A percentile compares a stretch with the other conserved stretches of the same genome.
Evolutionary conservation across 1,140 invertebrate species (phyloP).

Genomic region (Leucophenga varia): DNA sequence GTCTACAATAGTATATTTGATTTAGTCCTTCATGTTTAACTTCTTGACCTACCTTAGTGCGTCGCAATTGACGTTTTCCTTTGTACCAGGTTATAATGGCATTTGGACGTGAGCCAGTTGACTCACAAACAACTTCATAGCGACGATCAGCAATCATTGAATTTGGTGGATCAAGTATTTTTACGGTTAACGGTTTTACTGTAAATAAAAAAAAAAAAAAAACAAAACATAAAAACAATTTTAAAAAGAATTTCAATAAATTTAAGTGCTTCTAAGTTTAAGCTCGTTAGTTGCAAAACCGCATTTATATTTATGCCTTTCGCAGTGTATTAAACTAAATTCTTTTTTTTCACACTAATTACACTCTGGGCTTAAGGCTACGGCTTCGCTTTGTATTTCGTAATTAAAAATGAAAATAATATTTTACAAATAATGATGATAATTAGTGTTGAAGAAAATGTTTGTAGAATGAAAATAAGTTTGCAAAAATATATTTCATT

Average conservation of each 20-base stretch:
- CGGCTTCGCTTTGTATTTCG: too few relatives aligned
- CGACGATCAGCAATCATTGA: slow-evolving; percentile 72
- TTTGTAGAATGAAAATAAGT: slow-evolving; percentile 14
- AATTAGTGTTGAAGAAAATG: slow-evolving; percentile 14
- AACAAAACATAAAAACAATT: slow-evolving; percentile 2
- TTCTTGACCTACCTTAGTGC: slow-evolving; percentile 70
- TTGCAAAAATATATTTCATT: too few relatives aligned
- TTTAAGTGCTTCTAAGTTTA: too few relatives aligned
- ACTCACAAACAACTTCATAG: slow-evolving; percentile 79
- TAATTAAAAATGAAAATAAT: slow-evolving; percentile 1
- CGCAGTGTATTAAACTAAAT: too few relatives aligned
- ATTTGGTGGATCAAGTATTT: slow-evolving; percentile 65
- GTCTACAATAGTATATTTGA: too few relatives aligned
- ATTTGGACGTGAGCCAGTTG: slow-evolving; percentile 78
- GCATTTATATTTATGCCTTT: too few relatives aligned
- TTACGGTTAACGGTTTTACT: slow-evolving; percentile 80
- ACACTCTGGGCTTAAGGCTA: too few relatives aligned
- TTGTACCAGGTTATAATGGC: slow-evolving; percentile 88
- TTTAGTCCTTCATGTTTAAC: too few relatives aligned
- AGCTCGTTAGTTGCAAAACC: background rate
- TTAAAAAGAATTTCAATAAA: too few relatives aligned
- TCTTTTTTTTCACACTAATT: too few relatives aligned
- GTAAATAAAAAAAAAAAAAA: slow-evolving; percentile 33
- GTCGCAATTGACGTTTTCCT: slow-evolving; percentile 73
- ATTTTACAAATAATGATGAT: background rate